Evolutionary conservation across 1,140 invertebrate genomes (phyloP).

Genomic region (Carcinoscorpius rotundicauda): DNA sequence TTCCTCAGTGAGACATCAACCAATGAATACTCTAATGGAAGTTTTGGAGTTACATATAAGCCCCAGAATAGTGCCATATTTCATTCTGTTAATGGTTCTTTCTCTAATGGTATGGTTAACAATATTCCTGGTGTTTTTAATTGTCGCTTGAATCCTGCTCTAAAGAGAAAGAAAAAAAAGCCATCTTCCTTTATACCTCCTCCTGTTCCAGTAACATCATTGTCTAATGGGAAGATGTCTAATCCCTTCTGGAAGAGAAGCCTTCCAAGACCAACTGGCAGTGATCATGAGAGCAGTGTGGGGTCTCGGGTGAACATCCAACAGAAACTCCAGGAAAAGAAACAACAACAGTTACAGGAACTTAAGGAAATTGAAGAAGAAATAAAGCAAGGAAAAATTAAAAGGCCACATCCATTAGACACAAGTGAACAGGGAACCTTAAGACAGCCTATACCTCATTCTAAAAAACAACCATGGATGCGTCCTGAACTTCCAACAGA

Average conservation of each 20-base stretch:
- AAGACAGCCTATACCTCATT: slow-evolving; percentile 33
- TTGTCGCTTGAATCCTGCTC: slow-evolving; percentile 65
- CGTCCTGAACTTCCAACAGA: slow-evolving; percentile 13
- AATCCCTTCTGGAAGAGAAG: slow-evolving; percentile 69
- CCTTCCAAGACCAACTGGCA: slow-evolving; percentile 43
- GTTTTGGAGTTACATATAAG: slow-evolving; percentile 12
- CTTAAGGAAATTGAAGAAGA: slow-evolving; percentile 58
- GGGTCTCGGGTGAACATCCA: slow-evolving; percentile 69
- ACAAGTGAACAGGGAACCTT: slow-evolving; percentile 32
- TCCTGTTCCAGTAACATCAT: slow-evolving; percentile 34
- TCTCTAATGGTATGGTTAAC: slow-evolving; percentile 16
- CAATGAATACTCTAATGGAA: neutral
- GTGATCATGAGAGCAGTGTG: slow-evolving; percentile 57
- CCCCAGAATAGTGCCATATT: slow-evolving; percentile 18
- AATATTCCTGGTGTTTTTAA: slow-evolving; percentile 73
- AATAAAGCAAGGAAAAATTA: slow-evolving; percentile 69
- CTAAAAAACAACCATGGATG: slow-evolving; percentile 42
- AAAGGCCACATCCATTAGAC: slow-evolving; percentile 37
- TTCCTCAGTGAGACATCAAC: neutral
- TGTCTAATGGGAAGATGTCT: slow-evolving; percentile 28
- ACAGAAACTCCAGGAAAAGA: slow-evolving; percentile 75
- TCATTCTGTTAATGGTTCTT: slow-evolving; percentile 19
- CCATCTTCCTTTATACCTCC: slow-evolving; percentile 72
- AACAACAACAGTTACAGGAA: slow-evolving; percentile 72
- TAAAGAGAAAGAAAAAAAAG: slow-evolving; percentile 75